Base-by-base conservation (phyloP, 2,888 invertebrate species). In the Clivina fossor region DNA sequence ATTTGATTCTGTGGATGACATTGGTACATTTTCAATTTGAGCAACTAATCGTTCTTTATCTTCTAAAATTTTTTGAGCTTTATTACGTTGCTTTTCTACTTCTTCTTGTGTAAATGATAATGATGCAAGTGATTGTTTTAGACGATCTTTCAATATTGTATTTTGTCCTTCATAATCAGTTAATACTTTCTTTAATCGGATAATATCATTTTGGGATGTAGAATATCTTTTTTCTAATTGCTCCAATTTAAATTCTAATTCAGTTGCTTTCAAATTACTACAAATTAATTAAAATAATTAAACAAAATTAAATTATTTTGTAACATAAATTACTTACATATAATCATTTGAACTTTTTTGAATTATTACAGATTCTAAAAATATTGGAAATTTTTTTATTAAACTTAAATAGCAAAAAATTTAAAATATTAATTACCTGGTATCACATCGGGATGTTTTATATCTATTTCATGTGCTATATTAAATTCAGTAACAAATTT, bases 1-100 rank as follows among this genome's bases (percentile, higher is more conserved):
- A 22, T 54, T 58, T 49, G 63, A 63, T 49, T 70, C 63, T 18
- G 30, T 18, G 7, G 28, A 30, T 30, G 44, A 19, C 2, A 44
- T 24, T n/a, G 44, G 44, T 4, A 24, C 28, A 44, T 44, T 44
- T 44, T 44, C 44, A 18, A 44, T 44, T 19, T 44, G 44, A 24
- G 63, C 73, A 54, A 89, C 87, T 19, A 90, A 71, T 62, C 83
- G 81, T 66, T 91, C 90, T 66, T 90, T 90, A 59, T 85, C 84
- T 69, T 84, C 85, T 5, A 91, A 72, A 57, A 89, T 88, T 60
- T 83, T 79, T 64, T 88, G 82, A 0, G 90, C 90, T 65, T 90
- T 85, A n/a, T 82, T 81, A 63, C 87, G 84, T 71, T 91, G 90
- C 50, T 86, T 85, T 50, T 84, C 80, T 64, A 89, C 78, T 68